Evolutionary conservation across 1,140 invertebrate species (phyloP).

Genomic region (Cecropterus lyciades): DNA sequence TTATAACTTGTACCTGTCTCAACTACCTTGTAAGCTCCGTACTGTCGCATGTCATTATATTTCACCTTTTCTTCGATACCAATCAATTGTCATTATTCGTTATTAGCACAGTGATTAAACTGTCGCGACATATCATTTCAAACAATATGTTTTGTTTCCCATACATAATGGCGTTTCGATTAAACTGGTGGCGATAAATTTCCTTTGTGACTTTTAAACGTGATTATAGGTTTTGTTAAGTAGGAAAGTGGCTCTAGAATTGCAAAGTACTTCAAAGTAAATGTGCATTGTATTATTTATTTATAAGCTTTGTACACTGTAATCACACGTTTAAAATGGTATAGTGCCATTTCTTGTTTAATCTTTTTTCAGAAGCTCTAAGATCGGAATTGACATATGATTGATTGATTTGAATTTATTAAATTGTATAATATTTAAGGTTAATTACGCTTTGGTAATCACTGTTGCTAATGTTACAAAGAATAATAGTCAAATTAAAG

Average conservation of each 20-base stretch:
- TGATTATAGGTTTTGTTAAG: slow-evolving; percentile 12
- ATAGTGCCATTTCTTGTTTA: too few species aligned
- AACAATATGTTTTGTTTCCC: slow-evolving; percentile 32
- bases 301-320: too few species aligned
- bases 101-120: slow-evolving; percentile 33
- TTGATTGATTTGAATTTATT: too few species aligned
- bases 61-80: slow-evolving; percentile 53
- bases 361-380: too few species aligned
- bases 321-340: too few species aligned
- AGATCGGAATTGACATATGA: too few species aligned
- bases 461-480: too few species aligned
- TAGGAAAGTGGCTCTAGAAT: neutral
- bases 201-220: slow-evolving; percentile 13
- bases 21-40: slow-evolving; percentile 46
- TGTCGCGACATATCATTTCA: slow-evolving; percentile 24
- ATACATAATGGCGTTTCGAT: slow-evolving; percentile 22
- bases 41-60: slow-evolving; percentile 60
- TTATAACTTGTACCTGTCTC: slow-evolving; percentile 39
- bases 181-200: slow-evolving; percentile 1
- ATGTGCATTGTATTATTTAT: neutral
- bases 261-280: too few species aligned
- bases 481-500: too few species aligned
- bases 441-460: too few species aligned
- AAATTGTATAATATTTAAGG: too few species aligned
- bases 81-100: slow-evolving; percentile 46